These are phyloP conservation scores for Pseudomyrmex flavicornis DNA, from an alignment of 1,140 invertebrate genomes.

Conservation along the genomic window DNA sequence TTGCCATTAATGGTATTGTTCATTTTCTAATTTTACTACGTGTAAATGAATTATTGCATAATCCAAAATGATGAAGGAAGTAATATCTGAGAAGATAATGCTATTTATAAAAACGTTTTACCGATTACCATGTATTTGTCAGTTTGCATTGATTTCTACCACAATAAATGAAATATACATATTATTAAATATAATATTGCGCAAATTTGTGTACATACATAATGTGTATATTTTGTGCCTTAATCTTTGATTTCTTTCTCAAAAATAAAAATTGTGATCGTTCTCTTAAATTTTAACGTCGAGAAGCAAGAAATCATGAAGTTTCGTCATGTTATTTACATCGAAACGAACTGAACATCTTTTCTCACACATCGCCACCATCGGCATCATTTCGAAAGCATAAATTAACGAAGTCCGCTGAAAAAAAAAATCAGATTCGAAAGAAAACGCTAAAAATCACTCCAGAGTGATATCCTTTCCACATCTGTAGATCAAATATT, in stretches of 20 bases:
- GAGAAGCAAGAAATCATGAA: not conserved
- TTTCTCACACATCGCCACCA: too few relatives aligned
- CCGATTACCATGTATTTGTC: constrained; percentile 5
- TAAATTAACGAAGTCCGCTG: too few relatives aligned
- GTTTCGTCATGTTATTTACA: not conserved
- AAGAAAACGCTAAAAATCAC: too few relatives aligned
- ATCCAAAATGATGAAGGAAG: not conserved
- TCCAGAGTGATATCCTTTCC: too few relatives aligned
- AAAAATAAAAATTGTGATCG: not conserved
- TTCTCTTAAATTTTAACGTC: not conserved
- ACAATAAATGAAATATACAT: not conserved
- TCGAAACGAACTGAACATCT: too few relatives aligned
- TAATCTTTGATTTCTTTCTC: not conserved
- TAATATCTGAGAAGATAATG: not conserved
- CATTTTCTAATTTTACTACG: constrained; percentile 1
- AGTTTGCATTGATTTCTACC: constrained; percentile 4
- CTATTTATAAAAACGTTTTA: constrained; percentile 2
- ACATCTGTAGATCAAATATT: too few relatives aligned
- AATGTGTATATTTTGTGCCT: not conserved
- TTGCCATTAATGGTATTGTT: not conserved
- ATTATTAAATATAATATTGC: constrained; percentile 13
- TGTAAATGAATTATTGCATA: constrained; percentile 27
- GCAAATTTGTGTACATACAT: not conserved
- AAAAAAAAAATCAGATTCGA: too few relatives aligned
- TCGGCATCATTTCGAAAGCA: too few relatives aligned